These are phyloP conservation scores for Drosophila robusta DNA, from an alignment of 2,888 invertebrate species.

Conservation along the genomic window DNA sequence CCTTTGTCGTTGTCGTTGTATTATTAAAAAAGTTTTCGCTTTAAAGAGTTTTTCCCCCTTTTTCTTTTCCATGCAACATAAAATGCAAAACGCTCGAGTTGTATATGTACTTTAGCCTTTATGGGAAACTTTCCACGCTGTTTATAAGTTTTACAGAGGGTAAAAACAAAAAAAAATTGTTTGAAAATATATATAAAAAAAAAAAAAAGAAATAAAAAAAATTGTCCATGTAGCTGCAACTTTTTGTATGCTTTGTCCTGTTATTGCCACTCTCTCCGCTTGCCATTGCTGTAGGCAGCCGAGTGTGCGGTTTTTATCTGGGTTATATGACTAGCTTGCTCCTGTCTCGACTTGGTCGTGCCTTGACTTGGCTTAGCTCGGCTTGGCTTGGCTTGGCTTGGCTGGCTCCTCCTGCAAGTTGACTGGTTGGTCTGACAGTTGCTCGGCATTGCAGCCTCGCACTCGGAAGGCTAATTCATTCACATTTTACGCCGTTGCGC, in stretches of 20 bases:
- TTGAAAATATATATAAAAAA: slow-evolving; percentile 5
- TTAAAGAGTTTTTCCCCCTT: slow-evolving; percentile 62
- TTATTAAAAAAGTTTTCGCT: slow-evolving; percentile 75
- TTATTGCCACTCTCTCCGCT: slow-evolving; percentile 45
- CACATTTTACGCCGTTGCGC: slow-evolving; percentile 59
- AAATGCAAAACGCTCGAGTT: slow-evolving; percentile 75
- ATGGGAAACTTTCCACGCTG: slow-evolving; percentile 73
- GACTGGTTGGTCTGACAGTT: slow-evolving; percentile 49
- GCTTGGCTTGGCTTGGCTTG: slow-evolving; percentile 5
- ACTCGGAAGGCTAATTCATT: slow-evolving; percentile 68
- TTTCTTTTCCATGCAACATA: slow-evolving; percentile 64
- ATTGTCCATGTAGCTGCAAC: slow-evolving; percentile 55
- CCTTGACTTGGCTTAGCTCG: slow-evolving; percentile 3
- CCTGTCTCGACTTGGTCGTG: slow-evolving; percentile 26
- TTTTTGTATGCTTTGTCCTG: slow-evolving; percentile 63
- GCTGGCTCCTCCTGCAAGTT: slow-evolving; percentile 1
- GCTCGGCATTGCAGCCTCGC: slow-evolving; percentile 51
- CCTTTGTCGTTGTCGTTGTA: slow-evolving; percentile 59
- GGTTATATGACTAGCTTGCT: slow-evolving; percentile 55
- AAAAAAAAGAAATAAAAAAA: slow-evolving; percentile 36
- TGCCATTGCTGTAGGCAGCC: slow-evolving; percentile 53
- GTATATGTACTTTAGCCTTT: slow-evolving; percentile 69
- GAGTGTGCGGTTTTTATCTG: slow-evolving; percentile 75
- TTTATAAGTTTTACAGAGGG: slow-evolving; percentile 68
- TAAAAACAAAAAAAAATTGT: slow-evolving; percentile 28